Evolutionary conservation across 2,888 invertebrate genomes (phyloP), one percentile per base, ranked within the genome.

Genomic region (Orchesella flavescens): DNA sequence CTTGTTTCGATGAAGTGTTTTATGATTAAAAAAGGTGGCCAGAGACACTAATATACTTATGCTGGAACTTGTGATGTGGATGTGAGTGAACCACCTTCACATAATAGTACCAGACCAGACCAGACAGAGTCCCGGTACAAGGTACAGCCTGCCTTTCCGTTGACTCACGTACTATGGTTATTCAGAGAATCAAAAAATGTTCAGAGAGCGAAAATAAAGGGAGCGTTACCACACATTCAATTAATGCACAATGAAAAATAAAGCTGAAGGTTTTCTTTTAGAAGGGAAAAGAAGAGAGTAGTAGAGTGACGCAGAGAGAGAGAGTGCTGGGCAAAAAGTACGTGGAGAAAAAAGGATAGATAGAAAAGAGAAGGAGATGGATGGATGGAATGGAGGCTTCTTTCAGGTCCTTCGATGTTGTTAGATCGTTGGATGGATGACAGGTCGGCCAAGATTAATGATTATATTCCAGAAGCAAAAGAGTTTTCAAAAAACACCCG

Each of bases 371-470:
- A 75, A 71, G 71, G 24, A 75, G 69, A 75, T 75, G 71, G 75
- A 82, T 82, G 75, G 75, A 53, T 74, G 82, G 43, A 73, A 34
- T 57, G 57, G 74, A 74, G 66, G 66, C 79, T 79, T 68, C 72
- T 79, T 73, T 79, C 79, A 80, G 80, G 73, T 46, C 66, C 66
- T 80, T 80, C 68, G 24, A 80, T 73, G 80, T 80, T 80, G 80
- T 73, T 79, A 49, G 74, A 80, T 80, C 74, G 80, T 80, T 80
- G 80, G 87, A 84, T 82, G 86, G 86, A 86, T 87, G 87, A 87
- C 87, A 87, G 87, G 84, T 84, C 79, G 82, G 80, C 79, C 66
- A 86, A 87, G 87, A 87, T 87, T 87, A 87, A 87, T 87, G 87
- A 86, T 86, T 86, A 78, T 76, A 79, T 77, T 77, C 68, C 80